Evolutionary conservation across 2,797 vertebrate species (phyloP), one percentile per base, ranked within the genome.

Genomic region (Ispidina picta): DNA sequence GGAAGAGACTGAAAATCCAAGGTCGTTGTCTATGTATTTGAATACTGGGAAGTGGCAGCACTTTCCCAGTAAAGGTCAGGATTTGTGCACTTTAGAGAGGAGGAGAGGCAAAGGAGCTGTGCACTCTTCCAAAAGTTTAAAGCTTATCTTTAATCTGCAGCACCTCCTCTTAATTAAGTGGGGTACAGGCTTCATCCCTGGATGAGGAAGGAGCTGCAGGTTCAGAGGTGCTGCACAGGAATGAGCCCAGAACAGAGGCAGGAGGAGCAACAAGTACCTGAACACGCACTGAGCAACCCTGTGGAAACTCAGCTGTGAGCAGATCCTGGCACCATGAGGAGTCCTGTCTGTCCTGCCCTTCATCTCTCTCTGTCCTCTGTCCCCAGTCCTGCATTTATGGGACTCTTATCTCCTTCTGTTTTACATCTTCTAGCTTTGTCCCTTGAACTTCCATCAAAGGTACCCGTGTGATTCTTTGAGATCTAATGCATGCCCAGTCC

Each of bases 31-130:
- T 54, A 8, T 35, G 8, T 62, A 66, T 71, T 92, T 92, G 62
- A 76, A 62, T 68, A 68, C 44, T 55, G 77, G 77, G 21, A 84
- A 77, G 35, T n/a, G 25, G 35, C 65, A 83, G 72, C 49, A 72
- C 29, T 86, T 73, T 43, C 26, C 41, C 69, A 79, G 60, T 29
- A 77, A 77, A 90, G 39, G 68, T 80, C 84, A 84, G 37, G 82
- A 71, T 68, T 5, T 54, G n/a, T 76, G 74, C 18, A 2, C 5
- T 70, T 29, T 9, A 16, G 56, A 66, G 54, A 33, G 18, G 31
- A 75, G 73, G 37, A 9, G 13, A 88, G 37, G 49, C 58, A 82
- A 60, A 54, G 64, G 54, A 71, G 8, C 20, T 28, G 18, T 29
- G 26, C 8, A 8, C 20, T 46, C 63, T 10, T 54, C 60, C 41